Evolutionary conservation across 1,140 invertebrate species (phyloP).

Genomic region (Dryas iulia): DNA sequence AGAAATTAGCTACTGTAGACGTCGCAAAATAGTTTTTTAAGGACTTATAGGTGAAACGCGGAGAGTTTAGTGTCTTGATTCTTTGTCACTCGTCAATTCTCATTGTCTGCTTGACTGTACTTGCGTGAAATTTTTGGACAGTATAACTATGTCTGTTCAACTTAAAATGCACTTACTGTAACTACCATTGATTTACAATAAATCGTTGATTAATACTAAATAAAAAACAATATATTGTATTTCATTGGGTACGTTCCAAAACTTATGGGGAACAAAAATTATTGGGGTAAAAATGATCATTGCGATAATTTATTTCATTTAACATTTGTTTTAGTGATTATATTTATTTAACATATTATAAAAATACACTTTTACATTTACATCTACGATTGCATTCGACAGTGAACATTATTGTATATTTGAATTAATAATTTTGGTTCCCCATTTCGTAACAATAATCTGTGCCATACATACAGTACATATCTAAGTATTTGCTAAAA

Average conservation of each 20-base stretch:
- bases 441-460: slow-evolving; percentile 5
- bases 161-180: too few relatives aligned
- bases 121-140: too few relatives aligned
- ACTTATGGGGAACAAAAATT: slow-evolving; percentile 26
- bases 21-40: too few relatives aligned
- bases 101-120: too few relatives aligned
- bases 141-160: too few relatives aligned
- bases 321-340: slow-evolving; percentile 18
- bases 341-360: slow-evolving; percentile 27
- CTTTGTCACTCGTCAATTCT: too few relatives aligned
- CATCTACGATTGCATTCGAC: slow-evolving; percentile 12
- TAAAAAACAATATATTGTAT: slow-evolving; percentile 2
- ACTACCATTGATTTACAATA: neutral
- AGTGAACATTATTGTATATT: slow-evolving; percentile 16
- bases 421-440: slow-evolving; percentile 25
- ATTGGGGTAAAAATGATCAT: slow-evolving; percentile 19
- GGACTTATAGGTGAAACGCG: too few relatives aligned
- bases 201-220: neutral
- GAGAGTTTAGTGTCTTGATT: too few relatives aligned
- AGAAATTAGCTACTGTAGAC: too few relatives aligned
- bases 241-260: neutral
- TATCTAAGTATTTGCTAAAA: slow-evolving; percentile 1
- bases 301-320: slow-evolving; percentile 14
- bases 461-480: neutral
- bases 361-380: slow-evolving; percentile 28